Evolutionary conservation across 2,888 invertebrate genomes (phyloP).

Genomic region (Hypena proboscidalis): DNA sequence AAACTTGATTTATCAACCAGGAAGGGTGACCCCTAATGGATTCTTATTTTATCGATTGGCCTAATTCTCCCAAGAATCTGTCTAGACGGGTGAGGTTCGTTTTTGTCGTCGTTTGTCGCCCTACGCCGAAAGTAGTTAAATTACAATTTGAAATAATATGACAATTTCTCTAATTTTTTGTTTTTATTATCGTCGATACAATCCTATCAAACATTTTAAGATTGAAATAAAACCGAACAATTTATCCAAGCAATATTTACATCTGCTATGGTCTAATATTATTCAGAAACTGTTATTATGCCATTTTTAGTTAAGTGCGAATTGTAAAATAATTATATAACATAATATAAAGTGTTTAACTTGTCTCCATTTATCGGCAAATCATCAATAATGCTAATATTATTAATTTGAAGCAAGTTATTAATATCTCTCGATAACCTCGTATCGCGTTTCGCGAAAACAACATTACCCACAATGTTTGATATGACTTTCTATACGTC

Average conservation of each 20-base stretch:
- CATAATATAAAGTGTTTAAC: constrained; percentile 17
- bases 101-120: constrained; percentile 20
- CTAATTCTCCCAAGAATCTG: constrained; percentile 49
- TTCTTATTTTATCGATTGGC: constrained; percentile 56
- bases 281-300: too few species aligned
- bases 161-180: too few species aligned
- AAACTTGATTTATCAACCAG: too few species aligned
- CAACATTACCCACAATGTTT: constrained; percentile 14
- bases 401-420: constrained; percentile 21
- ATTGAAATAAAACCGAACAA: too few species aligned
- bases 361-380: constrained; percentile 10
- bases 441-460: constrained; percentile 22
- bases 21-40: constrained; percentile 19
- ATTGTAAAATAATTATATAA: too few species aligned
- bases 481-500: constrained; percentile 14
- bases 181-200: too few species aligned
- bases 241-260: too few species aligned
- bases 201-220: too few species aligned
- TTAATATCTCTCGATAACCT: constrained; percentile 29
- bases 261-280: too few species aligned
- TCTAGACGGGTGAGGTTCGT: constrained; percentile 45
- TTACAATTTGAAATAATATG: too few species aligned
- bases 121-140: constrained; percentile 1
- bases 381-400: constrained; percentile 11
- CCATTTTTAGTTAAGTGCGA: too few species aligned